These are phyloP conservation scores for Protomyctophum bolini DNA, from an alignment of 2,113 vertebrate genomes.

Conservation along the genomic window DNA sequence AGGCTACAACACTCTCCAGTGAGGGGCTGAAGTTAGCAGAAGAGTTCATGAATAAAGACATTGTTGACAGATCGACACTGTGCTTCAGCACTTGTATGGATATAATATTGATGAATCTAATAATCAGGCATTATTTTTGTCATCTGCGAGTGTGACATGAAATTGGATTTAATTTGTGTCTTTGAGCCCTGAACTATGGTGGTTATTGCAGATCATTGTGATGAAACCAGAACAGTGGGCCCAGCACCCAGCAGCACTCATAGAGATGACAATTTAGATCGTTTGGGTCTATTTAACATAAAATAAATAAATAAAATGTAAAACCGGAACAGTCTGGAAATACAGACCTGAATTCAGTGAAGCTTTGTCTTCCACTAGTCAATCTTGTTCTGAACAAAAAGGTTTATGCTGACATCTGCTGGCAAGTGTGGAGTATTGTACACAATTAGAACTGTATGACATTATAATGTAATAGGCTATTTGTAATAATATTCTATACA, in stretches of 20 bases:
- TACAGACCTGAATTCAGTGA: background rate
- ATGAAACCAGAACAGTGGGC: background rate
- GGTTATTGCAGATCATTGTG: background rate
- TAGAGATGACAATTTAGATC: no score
- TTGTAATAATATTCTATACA: no score
- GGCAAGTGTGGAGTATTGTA: background rate
- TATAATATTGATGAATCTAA: background rate
- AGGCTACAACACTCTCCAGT: constrained; percentile 50
- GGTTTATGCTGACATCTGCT: constrained; percentile 36
- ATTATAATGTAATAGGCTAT: no score
- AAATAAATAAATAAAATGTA: background rate
- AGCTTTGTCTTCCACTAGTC: background rate
- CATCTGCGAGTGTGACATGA: no score
- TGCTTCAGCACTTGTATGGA: constrained; percentile 53
- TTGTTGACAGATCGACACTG: constrained; percentile 44
- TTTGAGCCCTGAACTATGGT: no score
- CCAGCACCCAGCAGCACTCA: background rate
- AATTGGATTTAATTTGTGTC: no score
- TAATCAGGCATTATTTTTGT: no score
- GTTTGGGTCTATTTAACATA: no score
- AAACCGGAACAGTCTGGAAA: background rate
- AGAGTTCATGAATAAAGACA: constrained; percentile 41
- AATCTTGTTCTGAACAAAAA: background rate
- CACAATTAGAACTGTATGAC: no score
- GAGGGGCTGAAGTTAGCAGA: constrained; percentile 58